These are phyloP conservation scores for Drosophila pallidifrons DNA, from an alignment of 1,140 invertebrate species.

Conservation along the genomic window DNA sequence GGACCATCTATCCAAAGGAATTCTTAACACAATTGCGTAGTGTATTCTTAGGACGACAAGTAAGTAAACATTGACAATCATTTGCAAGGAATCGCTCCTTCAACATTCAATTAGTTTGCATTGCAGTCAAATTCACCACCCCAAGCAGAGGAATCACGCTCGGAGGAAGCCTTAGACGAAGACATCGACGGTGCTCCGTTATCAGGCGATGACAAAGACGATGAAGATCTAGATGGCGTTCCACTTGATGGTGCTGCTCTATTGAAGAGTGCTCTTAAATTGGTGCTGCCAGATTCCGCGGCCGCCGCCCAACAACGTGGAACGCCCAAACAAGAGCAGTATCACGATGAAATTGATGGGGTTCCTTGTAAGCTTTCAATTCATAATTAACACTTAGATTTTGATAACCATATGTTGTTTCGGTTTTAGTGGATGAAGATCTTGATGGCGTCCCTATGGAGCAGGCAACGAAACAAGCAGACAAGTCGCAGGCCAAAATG, in stretches of 20 bases:
- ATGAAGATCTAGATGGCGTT: constrained; percentile 90
- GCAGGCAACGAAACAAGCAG: constrained; percentile 63
- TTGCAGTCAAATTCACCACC: constrained; percentile 38
- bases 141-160: constrained; percentile 55
- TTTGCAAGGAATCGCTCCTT: no score
- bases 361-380: constrained; percentile 87
- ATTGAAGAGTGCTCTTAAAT: constrained; percentile 89
- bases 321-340: constrained; percentile 72
- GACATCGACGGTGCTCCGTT: constrained; percentile 90
- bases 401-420: not conserved
- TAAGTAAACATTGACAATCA: constrained; percentile 11
- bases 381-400: not conserved
- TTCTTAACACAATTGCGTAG: constrained; percentile 96
- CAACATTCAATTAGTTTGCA: constrained; percentile 21
- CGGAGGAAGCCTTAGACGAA: constrained; percentile 69
- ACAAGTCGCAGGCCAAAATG: constrained; percentile 55
- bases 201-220: constrained; percentile 87
- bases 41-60: constrained; percentile 91
- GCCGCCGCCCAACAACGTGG: constrained; percentile 48
- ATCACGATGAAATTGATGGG: constrained; percentile 90
- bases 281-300: constrained; percentile 80
- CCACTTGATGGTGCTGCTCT: constrained; percentile 94
- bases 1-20: constrained; percentile 98
- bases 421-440: constrained; percentile 91
- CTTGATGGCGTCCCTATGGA: constrained; percentile 93